Evolutionary conservation across 2,113 vertebrate species (phyloP).

Genomic region (Rostratula benghalensis): DNA sequence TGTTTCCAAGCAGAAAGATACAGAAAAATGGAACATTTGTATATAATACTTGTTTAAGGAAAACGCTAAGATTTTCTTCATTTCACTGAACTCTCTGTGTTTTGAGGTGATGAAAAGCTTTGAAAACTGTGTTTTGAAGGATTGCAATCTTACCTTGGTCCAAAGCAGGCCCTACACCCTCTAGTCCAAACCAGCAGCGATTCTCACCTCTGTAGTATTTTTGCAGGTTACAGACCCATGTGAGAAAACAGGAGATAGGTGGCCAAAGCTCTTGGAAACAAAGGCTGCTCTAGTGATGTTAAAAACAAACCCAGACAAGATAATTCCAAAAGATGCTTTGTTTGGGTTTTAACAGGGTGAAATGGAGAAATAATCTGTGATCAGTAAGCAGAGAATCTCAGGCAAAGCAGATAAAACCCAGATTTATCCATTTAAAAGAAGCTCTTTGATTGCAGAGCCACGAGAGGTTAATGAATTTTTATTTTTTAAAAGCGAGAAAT

Average conservation of each 20-base stretch:
- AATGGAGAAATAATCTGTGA: slow-evolving; percentile 66
- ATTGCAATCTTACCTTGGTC: background rate
- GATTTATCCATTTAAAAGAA: slow-evolving; percentile 65
- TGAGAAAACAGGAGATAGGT: background rate
- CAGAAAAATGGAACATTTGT: background rate
- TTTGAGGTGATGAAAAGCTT: background rate
- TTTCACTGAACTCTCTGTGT: background rate
- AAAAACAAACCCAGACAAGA: slow-evolving; percentile 38
- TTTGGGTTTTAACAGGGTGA: slow-evolving; percentile 45
- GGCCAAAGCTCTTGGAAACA: background rate
- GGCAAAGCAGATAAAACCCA: slow-evolving; percentile 58
- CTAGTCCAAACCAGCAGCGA: background rate
- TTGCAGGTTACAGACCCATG: background rate
- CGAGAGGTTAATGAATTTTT: slow-evolving; percentile 51
- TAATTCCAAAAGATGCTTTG: slow-evolving; percentile 60
- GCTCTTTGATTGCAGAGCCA: slow-evolving; percentile 46
- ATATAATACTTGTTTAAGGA: background rate
- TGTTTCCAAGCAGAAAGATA: background rate
- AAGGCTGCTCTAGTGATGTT: background rate
- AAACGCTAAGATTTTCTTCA: background rate
- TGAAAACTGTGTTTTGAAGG: background rate
- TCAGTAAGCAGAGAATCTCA: slow-evolving; percentile 55
- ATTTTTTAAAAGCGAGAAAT: slow-evolving; percentile 44
- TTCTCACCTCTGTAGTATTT: background rate
- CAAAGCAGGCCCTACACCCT: background rate